phyloP scores from a whole-genome alignment of 2,113 vertebrate genomes.

The Neofelis nebulosa region DNA sequence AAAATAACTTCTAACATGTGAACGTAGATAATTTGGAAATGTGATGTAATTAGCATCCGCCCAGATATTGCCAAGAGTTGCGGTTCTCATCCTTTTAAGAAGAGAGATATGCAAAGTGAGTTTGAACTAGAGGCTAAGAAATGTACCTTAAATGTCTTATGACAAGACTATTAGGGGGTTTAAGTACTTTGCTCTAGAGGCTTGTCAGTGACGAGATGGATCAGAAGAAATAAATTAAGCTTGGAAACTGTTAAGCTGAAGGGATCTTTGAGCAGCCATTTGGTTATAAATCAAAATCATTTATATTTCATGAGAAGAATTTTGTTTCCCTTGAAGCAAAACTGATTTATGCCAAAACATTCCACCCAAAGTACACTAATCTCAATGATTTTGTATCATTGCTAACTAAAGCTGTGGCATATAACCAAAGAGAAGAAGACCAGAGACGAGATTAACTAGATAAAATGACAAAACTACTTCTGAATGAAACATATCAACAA shows the following conservation, averaged over 20 bases:
- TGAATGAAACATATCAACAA: not conserved
- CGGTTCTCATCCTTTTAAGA: not conserved
- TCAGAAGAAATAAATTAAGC: constrained; percentile 52
- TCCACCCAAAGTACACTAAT: not conserved
- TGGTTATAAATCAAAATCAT: constrained; percentile 33
- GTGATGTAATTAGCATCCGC: not conserved
- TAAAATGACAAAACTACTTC: not conserved
- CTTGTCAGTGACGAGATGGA: not conserved
- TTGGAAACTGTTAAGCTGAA: not conserved
- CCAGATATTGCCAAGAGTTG: not conserved
- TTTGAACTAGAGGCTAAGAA: not conserved
- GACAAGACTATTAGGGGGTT: not conserved
- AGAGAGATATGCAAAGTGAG: not conserved
- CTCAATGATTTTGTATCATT: not conserved
- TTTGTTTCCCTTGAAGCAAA: constrained; percentile 48
- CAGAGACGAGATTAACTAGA: not conserved
- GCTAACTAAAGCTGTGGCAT: not conserved
- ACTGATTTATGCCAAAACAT: constrained; percentile 1
- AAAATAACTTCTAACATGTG: not conserved
- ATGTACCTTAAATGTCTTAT: not conserved
- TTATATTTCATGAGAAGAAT: constrained; percentile 26
- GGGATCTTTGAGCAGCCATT: not conserved
- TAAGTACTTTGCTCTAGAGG: not conserved
- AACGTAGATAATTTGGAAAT: not conserved
- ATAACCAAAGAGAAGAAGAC: not conserved